phyloP scores from a whole-genome alignment of 2,888 invertebrate genomes.

The Ischnus inquisitorius region DNA sequence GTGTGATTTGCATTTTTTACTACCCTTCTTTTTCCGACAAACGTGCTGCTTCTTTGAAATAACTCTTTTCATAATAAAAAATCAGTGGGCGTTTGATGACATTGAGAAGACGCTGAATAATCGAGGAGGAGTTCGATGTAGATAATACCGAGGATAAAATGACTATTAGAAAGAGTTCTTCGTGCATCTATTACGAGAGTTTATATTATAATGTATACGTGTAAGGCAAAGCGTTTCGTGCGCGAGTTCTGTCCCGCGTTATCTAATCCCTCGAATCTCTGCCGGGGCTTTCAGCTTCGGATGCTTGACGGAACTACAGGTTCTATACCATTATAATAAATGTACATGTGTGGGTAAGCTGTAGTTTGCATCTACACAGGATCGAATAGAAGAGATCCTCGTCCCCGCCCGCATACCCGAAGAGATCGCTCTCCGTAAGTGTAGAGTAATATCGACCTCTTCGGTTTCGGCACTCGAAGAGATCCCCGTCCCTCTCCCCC shows the following conservation, averaged over 20 bases:
- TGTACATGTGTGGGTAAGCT: background rate
- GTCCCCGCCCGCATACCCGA: background rate
- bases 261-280: conserved; percentile 36
- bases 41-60: no score
- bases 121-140: no score
- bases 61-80: no score
- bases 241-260: background rate
- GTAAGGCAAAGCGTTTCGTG: conserved; percentile 25
- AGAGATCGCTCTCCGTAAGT: background rate
- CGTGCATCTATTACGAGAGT: background rate
- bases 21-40: no score
- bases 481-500: background rate
- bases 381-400: background rate
- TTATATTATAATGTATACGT: background rate
- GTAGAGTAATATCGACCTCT: background rate
- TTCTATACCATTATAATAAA: background rate
- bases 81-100: no score
- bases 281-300: background rate
- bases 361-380: background rate
- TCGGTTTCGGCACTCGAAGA: background rate
- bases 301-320: conserved; percentile 3
- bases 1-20: no score
- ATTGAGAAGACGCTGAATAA: no score
- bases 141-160: background rate
- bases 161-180: conserved; percentile 7